Conservation (phyloP, 2,888 invertebrate genomes). For the Nephrotoma flavescens region DNA sequence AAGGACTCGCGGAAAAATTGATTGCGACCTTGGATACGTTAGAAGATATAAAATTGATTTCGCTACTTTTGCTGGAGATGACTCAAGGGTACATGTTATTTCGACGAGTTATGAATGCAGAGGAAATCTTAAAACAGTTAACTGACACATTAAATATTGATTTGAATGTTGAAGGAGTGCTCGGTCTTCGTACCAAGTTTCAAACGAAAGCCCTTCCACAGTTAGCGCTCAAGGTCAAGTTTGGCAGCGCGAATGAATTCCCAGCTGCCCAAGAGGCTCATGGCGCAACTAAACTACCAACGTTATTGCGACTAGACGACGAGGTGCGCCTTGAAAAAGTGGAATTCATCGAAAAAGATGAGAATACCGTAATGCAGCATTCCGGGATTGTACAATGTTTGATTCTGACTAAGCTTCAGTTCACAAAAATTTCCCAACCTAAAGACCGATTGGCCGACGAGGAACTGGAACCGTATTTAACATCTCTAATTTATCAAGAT, state of each 20-base stretch:
- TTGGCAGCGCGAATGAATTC: constrained; percentile 29
- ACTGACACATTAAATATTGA: constrained; percentile 47
- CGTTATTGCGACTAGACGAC: constrained; percentile 62
- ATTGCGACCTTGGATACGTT: constrained; percentile 21
- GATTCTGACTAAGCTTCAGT: constrained; percentile 58
- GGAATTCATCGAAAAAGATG: constrained; percentile 46
- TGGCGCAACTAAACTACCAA: constrained; percentile 38
- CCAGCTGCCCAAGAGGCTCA: constrained; percentile 36
- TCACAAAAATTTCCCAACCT: constrained; percentile 55
- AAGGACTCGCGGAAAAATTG: constrained; percentile 16
- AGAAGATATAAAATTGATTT: constrained; percentile 27
- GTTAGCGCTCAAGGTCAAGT: constrained; percentile 53
- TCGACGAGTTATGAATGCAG: constrained; percentile 54
- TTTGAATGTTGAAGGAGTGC: constrained; percentile 54
- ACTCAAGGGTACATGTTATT: constrained; percentile 59
- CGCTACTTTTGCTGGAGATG: constrained; percentile 35
- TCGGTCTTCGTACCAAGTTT: constrained; percentile 83
- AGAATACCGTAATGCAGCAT: constrained; percentile 35
- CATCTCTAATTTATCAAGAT: constrained; percentile 44
- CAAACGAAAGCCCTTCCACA: constrained; percentile 75
- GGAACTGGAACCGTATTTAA: constrained; percentile 66
- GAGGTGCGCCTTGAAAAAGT: constrained; percentile 74
- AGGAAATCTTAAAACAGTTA: constrained; percentile 49
- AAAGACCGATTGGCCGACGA: constrained; percentile 67
- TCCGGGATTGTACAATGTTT: constrained; percentile 65